Evolutionary conservation across 2,113 vertebrate genomes (phyloP), one percentile per base, ranked within the genome.

Genomic region (Corythoichthys intestinalis): DNA sequence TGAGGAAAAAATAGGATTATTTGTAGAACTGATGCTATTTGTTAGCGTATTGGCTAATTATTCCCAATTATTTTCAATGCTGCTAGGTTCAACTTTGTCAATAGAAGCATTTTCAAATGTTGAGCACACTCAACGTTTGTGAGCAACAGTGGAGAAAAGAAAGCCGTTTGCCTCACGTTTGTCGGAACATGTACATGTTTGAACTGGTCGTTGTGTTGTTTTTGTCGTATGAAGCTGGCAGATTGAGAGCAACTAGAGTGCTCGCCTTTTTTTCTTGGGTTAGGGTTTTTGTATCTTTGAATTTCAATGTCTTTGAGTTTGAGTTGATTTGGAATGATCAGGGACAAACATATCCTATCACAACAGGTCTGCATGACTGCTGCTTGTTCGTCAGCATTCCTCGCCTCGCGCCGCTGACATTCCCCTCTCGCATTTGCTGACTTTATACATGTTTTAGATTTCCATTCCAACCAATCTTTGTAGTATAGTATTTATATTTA

Each of bases 341-440:
- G 3, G 2, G 28, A 15, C 48, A 15, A 50, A 57, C 54, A 35
- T 53, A 28, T 20, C 52, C 10, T 15, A 12, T 14, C 7, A 13
- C 38, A 15, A 69, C 47, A 1, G 58, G 64, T 83, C 5, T 41
- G 70, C 64, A 68, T 57, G 52, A 83, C 74, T 65, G 72, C 54
- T 84, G 79, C 84, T 86, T 78, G 81, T 81, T 86, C 4, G 70
- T 83, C 85, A 67, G 59, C 85, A 87, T 88, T 88, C 85, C 84
- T 76, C 44, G 39, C 69, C 13, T 28, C 20, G 20, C 20, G 47
- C 10, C 15, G 20, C 28, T 4, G 54, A 20, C 54, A n/a, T 53
- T 53, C n/a, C 17, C 7, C 50, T 53, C 17, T 49, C 59, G 70
- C 12, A 37, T 37, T 5, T 37, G 56, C 56, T 58, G n/a, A 56